Evolutionary conservation across 2,113 vertebrate species (phyloP).

Genomic region (Pyrgilauda ruficollis): DNA sequence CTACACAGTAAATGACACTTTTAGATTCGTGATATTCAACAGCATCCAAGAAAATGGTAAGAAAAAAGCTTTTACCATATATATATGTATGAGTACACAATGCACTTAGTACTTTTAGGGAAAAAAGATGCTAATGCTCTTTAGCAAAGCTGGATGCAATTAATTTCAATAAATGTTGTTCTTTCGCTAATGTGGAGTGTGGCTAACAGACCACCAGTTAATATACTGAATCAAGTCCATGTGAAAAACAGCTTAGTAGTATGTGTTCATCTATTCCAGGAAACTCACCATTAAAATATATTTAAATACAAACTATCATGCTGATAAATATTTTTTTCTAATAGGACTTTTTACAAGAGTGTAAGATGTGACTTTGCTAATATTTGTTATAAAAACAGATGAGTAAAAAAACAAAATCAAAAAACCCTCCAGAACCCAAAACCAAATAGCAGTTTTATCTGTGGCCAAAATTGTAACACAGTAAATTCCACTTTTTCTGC

Average conservation of each 20-base stretch:
- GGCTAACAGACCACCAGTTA: not conserved
- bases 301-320: not conserved
- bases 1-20: constrained; percentile 1
- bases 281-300: not conserved
- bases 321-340: not conserved
- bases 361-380: not conserved
- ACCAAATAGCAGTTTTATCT: not conserved
- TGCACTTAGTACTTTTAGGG: not conserved
- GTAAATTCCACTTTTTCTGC: not conserved
- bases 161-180: not conserved
- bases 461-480: not conserved
- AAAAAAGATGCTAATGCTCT: not conserved
- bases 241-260: not conserved
- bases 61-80: constrained; percentile 10
- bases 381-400: not conserved
- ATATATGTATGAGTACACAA: not conserved
- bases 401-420: not conserved
- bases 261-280: not conserved
- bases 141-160: not conserved
- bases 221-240: not conserved
- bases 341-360: not conserved
- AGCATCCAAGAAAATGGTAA: not conserved
- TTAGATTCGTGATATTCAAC: constrained; percentile 6
- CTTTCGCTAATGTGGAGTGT: not conserved
- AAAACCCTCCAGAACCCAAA: not conserved